Evolutionary conservation across 2,888 invertebrate genomes (phyloP).

Genomic region (Drosophila meridionalis): DNA sequence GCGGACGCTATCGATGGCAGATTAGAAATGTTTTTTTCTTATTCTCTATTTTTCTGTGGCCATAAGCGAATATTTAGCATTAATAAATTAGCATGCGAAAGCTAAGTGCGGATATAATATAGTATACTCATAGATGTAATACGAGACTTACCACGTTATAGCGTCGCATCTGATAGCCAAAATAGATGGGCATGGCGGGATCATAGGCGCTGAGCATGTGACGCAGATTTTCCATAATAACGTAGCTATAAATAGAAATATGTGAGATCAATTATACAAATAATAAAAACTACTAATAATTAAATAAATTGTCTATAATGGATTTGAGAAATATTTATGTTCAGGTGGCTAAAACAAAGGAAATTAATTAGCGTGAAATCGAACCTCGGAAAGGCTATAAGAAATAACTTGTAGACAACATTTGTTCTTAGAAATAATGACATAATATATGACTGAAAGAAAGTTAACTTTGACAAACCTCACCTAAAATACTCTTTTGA

Average conservation of each 20-base stretch:
- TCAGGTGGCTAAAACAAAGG: neutral
- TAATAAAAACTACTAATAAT: neutral
- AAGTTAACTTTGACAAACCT: no score
- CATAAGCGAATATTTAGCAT: slow-evolving; percentile 23
- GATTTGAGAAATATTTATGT: neutral
- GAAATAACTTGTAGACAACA: neutral
- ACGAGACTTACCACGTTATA: slow-evolving; percentile 75
- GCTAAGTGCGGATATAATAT: neutral
- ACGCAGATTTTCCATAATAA: slow-evolving; percentile 97
- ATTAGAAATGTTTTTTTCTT: slow-evolving; percentile 11
- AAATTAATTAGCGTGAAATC: neutral
- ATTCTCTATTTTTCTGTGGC: no score
- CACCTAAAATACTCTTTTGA: no score
- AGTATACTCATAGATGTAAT: neutral
- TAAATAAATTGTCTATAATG: neutral
- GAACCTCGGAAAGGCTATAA: neutral
- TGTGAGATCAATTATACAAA: neutral
- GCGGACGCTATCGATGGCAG: slow-evolving; percentile 1
- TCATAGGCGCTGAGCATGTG: slow-evolving; percentile 92
- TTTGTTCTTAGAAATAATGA: neutral
- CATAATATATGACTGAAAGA: neutral
- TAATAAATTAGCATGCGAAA: slow-evolving; percentile 15
- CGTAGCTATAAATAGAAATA: slow-evolving; percentile 88
- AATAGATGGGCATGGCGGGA: slow-evolving; percentile 91
- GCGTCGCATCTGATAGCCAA: slow-evolving; percentile 90